A percentile compares a stretch with the other conserved stretches of the same genome.
These are phyloP conservation scores for Brachycybe producta DNA, from an alignment of 2,888 invertebrate species.

Conservation along the genomic window DNA sequence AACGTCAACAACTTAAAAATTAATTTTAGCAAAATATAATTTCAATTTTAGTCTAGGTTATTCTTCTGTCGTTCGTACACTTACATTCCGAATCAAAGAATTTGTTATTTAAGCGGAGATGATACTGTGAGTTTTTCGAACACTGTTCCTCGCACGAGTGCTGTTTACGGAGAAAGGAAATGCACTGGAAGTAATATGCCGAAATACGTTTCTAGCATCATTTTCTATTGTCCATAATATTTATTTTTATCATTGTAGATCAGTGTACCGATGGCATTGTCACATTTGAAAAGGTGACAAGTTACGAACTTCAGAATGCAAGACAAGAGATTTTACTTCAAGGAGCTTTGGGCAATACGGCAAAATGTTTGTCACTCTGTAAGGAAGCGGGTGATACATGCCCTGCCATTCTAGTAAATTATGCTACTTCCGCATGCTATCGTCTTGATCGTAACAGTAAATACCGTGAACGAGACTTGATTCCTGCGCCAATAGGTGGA, in stretches of 20 bases:
- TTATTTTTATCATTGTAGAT: constrained; percentile 25
- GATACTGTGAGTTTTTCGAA: constrained; percentile 33
- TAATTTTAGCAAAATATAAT: not conserved
- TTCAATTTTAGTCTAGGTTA: constrained; percentile 18
- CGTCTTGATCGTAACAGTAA: constrained; percentile 38
- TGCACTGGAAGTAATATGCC: not conserved
- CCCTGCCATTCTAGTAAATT: constrained; percentile 37
- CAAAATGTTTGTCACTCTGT: constrained; percentile 27
- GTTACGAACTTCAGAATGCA: constrained; percentile 35
- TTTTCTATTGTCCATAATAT: not conserved
- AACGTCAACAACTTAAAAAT: not conserved
- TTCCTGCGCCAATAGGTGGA: constrained; percentile 29
- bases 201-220: not conserved
- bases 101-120: constrained; percentile 37
- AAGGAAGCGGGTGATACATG: constrained; percentile 35
- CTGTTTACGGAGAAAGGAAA: constrained; percentile 6
- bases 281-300: constrained; percentile 38
- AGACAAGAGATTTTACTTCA: constrained; percentile 27
- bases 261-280: constrained; percentile 37
- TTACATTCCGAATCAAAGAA: constrained; percentile 31
- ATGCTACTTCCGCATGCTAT: constrained; percentile 35
- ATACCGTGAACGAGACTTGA: constrained; percentile 27
- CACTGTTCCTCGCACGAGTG: constrained; percentile 23
- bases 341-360: constrained; percentile 20
- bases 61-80: constrained; percentile 37